phyloP scores from a whole-genome alignment of 2,113 vertebrate species.

The Paramisgurnus dabryanus region DNA sequence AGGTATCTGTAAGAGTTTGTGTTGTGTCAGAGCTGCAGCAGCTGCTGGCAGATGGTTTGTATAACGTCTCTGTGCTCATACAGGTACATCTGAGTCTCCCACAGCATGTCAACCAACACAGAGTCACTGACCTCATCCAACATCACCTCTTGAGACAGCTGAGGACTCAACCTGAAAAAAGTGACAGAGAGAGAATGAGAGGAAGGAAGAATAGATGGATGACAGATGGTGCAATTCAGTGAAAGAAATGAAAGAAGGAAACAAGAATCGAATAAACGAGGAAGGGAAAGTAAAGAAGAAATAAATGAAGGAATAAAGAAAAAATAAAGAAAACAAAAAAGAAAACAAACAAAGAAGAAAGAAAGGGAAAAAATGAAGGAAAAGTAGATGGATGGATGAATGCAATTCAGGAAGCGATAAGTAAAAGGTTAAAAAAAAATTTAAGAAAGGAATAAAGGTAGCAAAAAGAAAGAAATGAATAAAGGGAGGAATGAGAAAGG shows the following conservation, averaged over 20 bases:
- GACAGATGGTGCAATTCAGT: not conserved
- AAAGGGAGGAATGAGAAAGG: not conserved
- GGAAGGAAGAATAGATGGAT: not conserved
- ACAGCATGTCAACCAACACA: slow-evolving; percentile 87
- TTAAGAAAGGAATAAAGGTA: not conserved
- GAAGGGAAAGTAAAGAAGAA: not conserved
- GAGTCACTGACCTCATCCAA: slow-evolving; percentile 87
- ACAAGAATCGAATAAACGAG: not conserved
- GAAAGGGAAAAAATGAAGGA: not conserved
- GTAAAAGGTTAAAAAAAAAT: not conserved
- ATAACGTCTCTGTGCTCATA: slow-evolving; percentile 84
- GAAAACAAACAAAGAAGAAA: not conserved
- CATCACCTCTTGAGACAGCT: slow-evolving; percentile 87
- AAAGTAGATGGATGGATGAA: not conserved
- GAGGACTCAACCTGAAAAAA: slow-evolving; percentile 83
- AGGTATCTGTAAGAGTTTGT: slow-evolving; percentile 5
- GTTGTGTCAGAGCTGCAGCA: slow-evolving; percentile 64
- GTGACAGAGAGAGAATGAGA: not conserved
- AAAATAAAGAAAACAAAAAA: not conserved
- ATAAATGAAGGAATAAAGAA: not conserved
- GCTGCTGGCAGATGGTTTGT: slow-evolving; percentile 74
- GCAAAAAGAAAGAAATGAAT: not conserved
- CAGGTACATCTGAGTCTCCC: slow-evolving; percentile 97
- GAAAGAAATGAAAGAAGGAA: not conserved
- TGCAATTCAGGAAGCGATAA: not conserved